phyloP scores from a whole-genome alignment of 2,888 invertebrate genomes.

The Pantelozetes paolii region DNA sequence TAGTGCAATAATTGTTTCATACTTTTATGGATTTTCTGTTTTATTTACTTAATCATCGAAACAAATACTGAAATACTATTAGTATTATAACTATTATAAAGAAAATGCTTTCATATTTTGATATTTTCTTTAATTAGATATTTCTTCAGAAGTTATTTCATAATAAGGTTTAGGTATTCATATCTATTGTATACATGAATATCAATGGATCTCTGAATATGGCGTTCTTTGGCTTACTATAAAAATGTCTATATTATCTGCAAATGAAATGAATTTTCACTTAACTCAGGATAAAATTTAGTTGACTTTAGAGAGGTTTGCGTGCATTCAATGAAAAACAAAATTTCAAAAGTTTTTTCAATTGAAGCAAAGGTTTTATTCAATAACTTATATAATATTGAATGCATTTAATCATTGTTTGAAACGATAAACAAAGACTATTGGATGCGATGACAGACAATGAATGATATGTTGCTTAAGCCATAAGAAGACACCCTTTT shows the following conservation, averaged over 20 bases:
- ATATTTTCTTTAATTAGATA: no score
- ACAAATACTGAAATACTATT: no score
- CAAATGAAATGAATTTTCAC: slow-evolving; percentile 11
- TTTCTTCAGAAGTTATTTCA: no score
- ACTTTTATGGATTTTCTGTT: no score
- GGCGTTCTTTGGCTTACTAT: no score
- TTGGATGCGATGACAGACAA: not conserved
- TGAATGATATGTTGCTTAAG: not conserved
- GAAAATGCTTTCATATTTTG: no score
- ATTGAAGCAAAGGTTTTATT: slow-evolving; percentile 8
- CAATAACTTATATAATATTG: not conserved
- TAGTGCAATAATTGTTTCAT: no score
- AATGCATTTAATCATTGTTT: slow-evolving; percentile 16
- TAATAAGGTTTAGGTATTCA: no score
- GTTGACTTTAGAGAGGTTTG: not conserved
- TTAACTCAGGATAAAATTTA: not conserved
- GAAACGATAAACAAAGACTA: not conserved
- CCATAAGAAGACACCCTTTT: not conserved
- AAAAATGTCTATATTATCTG: not conserved
- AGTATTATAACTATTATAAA: no score
- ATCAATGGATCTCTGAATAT: no score
- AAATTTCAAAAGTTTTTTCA: not conserved
- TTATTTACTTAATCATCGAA: no score
- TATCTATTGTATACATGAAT: no score
- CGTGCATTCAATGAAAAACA: not conserved